Base-by-base conservation (phyloP, 2,797 vertebrate genomes). In the Agapornis canus region DNA sequence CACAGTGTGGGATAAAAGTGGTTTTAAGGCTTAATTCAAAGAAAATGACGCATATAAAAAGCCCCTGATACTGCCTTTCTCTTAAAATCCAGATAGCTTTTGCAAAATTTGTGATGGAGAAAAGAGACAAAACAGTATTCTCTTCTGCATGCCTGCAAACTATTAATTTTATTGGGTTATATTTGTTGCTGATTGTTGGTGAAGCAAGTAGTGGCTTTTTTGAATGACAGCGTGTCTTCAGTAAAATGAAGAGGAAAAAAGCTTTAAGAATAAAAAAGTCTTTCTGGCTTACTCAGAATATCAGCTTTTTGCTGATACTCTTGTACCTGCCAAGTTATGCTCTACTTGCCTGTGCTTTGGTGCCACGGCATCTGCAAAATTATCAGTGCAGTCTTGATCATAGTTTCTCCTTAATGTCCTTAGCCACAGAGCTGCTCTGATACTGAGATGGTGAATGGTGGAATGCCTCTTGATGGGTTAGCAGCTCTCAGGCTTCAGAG, bases 161-260 rank as follows among this genome's bases (percentile, higher is more conserved):
- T 97, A 92, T 96, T 96, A 94, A 92, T 96, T 97, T 97, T 96
- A 96, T 96, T 95, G 95, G 95, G 45, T 94, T 94, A 92, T 96
- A 97, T 96, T 96, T 97, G 96, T 96, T 97, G 92, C 93, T 96
- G 96, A 93, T 95, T 93, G 94, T 96, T 94, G 92, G 83, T 96
- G 86, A 95, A 96, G 93, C 96, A 94, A 96, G 85, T 92, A 76
- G 82, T 92, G 91, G 79, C 85, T 96, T 93, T 94, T 92, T 76
- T 92, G 92, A 96, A 77, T 84, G 92, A 57, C 79, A 75, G 87
- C 82, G 78, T 95, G 83, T 90, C 85, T 96, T 96, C 83, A 94
- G 63, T 86, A 59, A 51, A 96, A 92, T 82, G 42, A 82, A 92
- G 83, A 40, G 25, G 4, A 19, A 32, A 70, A 88, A 70, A 77